These are phyloP conservation scores for Aricia artaxerxes DNA, from an alignment of 2,888 invertebrate species.

Conservation along the genomic window DNA sequence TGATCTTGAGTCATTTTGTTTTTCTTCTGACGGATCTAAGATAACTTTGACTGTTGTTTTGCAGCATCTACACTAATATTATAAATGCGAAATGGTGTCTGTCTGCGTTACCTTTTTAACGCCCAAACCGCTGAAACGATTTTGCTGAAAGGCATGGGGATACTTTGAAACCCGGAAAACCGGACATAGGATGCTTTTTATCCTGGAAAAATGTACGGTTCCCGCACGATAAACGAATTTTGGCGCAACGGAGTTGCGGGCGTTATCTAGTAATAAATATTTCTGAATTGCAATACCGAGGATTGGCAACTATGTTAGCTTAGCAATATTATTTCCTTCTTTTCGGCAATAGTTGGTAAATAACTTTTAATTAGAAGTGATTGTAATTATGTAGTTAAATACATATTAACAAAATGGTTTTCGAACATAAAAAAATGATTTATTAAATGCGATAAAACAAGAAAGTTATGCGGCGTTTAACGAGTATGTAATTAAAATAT, in stretches of 20 bases:
- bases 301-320: neutral
- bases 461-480: conserved; percentile 7
- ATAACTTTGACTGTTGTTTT: neutral
- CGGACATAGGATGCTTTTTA: no score
- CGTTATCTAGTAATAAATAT: no score
- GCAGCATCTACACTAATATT: no score
- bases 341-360: neutral
- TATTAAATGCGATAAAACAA: neutral
- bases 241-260: no score
- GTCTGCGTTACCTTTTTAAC: no score
- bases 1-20: neutral
- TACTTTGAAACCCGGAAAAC: no score
- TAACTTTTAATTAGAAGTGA: neutral
- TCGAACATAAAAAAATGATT: neutral
- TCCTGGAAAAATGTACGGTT: no score
- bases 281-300: no score
- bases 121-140: no score
- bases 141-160: no score
- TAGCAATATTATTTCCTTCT: neutral
- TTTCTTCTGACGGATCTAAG: neutral
- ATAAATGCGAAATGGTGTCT: no score
- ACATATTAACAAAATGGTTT: neutral
- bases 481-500: conserved; percentile 2
- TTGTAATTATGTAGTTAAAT: neutral
- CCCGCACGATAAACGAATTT: no score